phyloP scores from a whole-genome alignment of 2,113 vertebrate genomes.

The Protobothrops mucrosquamatus region DNA sequence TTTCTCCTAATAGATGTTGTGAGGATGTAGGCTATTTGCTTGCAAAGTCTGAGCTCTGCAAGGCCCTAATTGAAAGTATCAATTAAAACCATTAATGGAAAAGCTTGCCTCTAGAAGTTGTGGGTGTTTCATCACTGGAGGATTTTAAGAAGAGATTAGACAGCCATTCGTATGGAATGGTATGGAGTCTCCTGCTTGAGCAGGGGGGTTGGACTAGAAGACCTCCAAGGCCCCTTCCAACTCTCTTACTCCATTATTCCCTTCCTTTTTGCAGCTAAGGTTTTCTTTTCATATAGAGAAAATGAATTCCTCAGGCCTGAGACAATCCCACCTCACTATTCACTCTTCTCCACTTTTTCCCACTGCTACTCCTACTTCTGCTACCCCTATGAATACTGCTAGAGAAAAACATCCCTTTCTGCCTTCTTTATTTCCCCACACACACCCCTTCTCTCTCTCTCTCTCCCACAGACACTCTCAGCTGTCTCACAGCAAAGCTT shows the following conservation, averaged over 20 bases:
- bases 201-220: not conserved
- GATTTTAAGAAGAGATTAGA: not conserved
- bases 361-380: not conserved
- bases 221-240: not conserved
- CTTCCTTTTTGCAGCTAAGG: not conserved
- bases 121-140: too few species aligned
- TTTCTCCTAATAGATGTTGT: too few species aligned
- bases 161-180: not conserved
- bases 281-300: not conserved
- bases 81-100: too few species aligned
- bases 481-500: not conserved
- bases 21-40: too few species aligned
- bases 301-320: not conserved
- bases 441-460: not conserved
- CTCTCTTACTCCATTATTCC: not conserved
- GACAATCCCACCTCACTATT: not conserved
- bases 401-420: not conserved
- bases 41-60: too few species aligned
- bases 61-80: too few species aligned
- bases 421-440: not conserved
- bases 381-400: not conserved
- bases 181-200: not conserved
- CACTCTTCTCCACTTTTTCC: not conserved
- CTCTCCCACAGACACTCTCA: not conserved
- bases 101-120: too few species aligned